Base-by-base conservation (phyloP, 2,113 vertebrate genomes). In the Coturnix japonica region DNA sequence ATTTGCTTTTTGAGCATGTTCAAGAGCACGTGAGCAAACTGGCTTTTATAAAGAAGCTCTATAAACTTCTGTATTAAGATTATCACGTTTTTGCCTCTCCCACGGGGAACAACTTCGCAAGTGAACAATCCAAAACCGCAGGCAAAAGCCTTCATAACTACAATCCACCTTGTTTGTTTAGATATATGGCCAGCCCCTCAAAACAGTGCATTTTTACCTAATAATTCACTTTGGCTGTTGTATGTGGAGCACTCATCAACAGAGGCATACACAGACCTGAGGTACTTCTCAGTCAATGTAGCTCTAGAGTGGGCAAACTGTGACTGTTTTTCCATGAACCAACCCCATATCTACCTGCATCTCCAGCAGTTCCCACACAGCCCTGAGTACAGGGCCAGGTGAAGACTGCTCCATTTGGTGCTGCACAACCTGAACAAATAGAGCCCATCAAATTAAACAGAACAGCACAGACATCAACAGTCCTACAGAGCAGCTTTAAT, bases 301-400 rank as follows among this genome's bases (percentile, higher is more conserved):
- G 28, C 64, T 66, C 44, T n/a, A 63, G 21, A 33, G 16, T 19
- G 8, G 41, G 33, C 46, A 84, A 47, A 57, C 18, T 13, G 15
- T 53, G 13, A 75, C 21, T 22, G 26, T 41, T 73, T 82, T 85
- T 35, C 60, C 33, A 41, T 2, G 6, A 81, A 44, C 16, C 20
- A 72, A 9, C 11, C 21, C 23, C 72, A 73, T 41, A 73, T 15
- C 41, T 41, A 53, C 26, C 35, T 30, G 8, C 9, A 73, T 35
- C 25, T 56, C 53, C 59, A 49, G n/a, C 0, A 2, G 79, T 15
- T 30, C 14, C 35, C 25, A 39, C 6, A 15, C 60, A 63, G 35
- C 60, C 35, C 46, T 70, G 28, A 0, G 0, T 1, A 6, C 20
- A 37, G 51, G 35, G 41, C 6, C 61, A 4, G 1, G 20, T 59